These are phyloP conservation scores for Helicolenus hilgendorfi DNA, from an alignment of 2,797 vertebrate species.

Conservation along the genomic window DNA sequence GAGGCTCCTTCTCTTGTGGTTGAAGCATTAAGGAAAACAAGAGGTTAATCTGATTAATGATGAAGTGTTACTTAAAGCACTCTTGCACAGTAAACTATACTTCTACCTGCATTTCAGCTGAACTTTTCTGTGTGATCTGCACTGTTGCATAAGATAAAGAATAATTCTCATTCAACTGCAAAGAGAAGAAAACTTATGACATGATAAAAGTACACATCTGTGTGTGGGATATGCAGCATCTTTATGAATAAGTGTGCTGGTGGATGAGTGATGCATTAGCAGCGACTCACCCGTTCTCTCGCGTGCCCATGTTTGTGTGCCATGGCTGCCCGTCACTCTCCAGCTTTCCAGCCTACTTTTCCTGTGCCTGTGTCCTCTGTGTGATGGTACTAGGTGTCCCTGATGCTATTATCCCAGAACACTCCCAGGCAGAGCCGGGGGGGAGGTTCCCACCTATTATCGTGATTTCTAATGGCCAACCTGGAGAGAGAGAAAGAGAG, in stretches of 20 bases:
- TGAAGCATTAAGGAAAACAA: neutral
- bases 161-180: neutral
- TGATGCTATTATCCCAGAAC: slow-evolving; percentile 87
- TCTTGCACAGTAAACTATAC: neutral
- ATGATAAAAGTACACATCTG: slow-evolving; percentile 15
- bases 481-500: slow-evolving; percentile 52
- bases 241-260: slow-evolving; percentile 12
- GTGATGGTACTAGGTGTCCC: slow-evolving; percentile 85
- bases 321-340: slow-evolving; percentile 71
- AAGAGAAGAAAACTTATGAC: slow-evolving; percentile 22
- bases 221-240: slow-evolving; percentile 28
- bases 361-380: slow-evolving; percentile 77
- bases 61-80: slow-evolving; percentile 26
- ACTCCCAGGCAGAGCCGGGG: slow-evolving; percentile 85
- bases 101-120: slow-evolving; percentile 3
- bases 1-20: neutral
- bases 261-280: slow-evolving; percentile 43
- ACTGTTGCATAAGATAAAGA: neutral
- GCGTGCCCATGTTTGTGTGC: slow-evolving; percentile 82
- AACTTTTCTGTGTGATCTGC: neutral
- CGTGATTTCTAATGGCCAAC: slow-evolving; percentile 82
- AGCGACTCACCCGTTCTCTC: slow-evolving; percentile 84
- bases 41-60: slow-evolving; percentile 35
- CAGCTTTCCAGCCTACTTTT: slow-evolving; percentile 67
- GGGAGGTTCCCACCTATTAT: slow-evolving; percentile 86